Base-by-base conservation (phyloP, 2,888 invertebrate species). In the Penaeus monodon region DNA sequence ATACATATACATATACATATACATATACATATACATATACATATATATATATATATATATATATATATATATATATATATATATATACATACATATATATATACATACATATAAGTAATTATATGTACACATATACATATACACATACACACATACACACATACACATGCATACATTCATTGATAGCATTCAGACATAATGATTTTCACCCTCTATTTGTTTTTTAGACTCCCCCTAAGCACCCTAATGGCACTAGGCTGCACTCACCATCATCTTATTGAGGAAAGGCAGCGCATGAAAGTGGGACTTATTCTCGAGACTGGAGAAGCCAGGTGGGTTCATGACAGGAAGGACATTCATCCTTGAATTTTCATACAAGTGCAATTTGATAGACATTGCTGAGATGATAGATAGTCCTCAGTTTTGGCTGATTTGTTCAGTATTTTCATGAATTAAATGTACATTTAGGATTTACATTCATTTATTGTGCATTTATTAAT, bases 261-360 rank as follows among this genome's bases (percentile, higher is more conserved):
- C 29, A 96, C 97, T 2, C 99, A 99, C 93, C 99, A 99, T 92
- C 96, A 97, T 92, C 93, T 99, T 91, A 99, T 99, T 91, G 97
- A 98, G 92, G 96, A 97, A 63, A 95, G 99, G 66, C 96, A 97
- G 91, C 95, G 99, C 82, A 98, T 99, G 97, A 98, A 98, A 92
- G 97, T 98, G 38, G 99, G 98, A 66, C 93, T 99, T 85, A 95
- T 99, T 85, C 94, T 99, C 85, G 99, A 99, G 93, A 98, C 98
- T 0, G 99, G 96, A 2, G 99, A 99, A 93, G 98, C 98, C 0
- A 95, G 98, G 91, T 98, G 96, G 24, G 91, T 90, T 86, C 24
- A 85, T 89, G 76, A 84, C 89, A 33, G 27, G 79, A 27, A 2
- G 4, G 33, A 64, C 17, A 10, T 33, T 49, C 57, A 74, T 27